Evolutionary conservation across 2,113 vertebrate genomes (phyloP), one percentile per base, ranked within the genome.

Genomic region (Pseudopipra pipra): DNA sequence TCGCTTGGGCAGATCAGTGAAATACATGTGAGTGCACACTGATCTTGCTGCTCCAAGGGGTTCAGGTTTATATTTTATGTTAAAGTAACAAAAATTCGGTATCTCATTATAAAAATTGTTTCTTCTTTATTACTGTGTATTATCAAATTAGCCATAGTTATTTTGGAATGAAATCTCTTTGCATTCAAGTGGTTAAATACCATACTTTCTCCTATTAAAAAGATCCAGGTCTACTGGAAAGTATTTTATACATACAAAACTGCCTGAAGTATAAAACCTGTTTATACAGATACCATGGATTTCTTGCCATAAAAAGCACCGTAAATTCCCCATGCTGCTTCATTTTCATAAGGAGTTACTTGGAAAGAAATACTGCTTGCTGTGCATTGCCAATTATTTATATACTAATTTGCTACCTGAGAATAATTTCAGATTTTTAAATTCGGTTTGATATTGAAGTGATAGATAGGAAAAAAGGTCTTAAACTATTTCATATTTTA

Each of bases 141-240:
- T 83, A 93, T 95, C 76, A 96, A 97, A 94, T 97, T 96, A 96
- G 93, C 85, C 35, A 2, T 91, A 91, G 76, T 77, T 90, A 77
- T 78, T 96, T 97, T 89, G 78, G 86, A 96, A 92, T 82, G 71
- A 93, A 90, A 54, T 80, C 23, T 93, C 44, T 72, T 77, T 87
- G 74, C 89, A 86, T 89, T 93, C 77, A 88, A 79, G 91, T 90
- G 73, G 83, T 95, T 94, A 87, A 93, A 58, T 79, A 70, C 39
- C 61, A 61, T 91, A 87, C 65, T 93, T 95, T 96, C 62, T 93
- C 74, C 76, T 73, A 74, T 70, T 78, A 73, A 72, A 88, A 93
- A 79, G 90, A 90, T 90, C 62, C 27, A 70, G 54, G 79, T 65
- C 70, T 94, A 25, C 71, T 89, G 88, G 88, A 89, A 96, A 86